A percentile compares a stretch with the other conserved stretches of the same genome.
Evolutionary conservation across 2,113 vertebrate genomes (phyloP).

Genomic region (Podilymbus podiceps): DNA sequence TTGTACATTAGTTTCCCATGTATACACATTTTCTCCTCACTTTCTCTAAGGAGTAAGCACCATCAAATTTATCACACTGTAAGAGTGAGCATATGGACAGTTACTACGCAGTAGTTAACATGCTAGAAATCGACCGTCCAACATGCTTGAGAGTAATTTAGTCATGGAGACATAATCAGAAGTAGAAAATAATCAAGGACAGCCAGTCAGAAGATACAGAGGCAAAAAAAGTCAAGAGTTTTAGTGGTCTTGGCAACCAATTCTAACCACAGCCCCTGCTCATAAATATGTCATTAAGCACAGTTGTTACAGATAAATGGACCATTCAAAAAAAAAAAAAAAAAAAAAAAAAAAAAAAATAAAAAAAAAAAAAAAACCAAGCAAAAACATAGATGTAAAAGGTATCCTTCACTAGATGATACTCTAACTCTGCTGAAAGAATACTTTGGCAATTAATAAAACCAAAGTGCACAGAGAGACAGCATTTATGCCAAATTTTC

Average conservation of each 20-base stretch:
- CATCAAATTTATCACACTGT: not conserved
- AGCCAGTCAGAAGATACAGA: not conserved
- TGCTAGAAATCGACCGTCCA: not conserved
- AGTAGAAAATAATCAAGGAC: not conserved
- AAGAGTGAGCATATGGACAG: not conserved
- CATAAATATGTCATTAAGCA: not conserved
- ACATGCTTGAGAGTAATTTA: not conserved
- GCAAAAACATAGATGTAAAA: too few species aligned
- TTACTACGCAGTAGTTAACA: not conserved
- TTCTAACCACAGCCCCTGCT: not conserved
- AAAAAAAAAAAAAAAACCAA: too few species aligned
- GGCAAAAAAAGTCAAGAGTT: not conserved
- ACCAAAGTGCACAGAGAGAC: not conserved
- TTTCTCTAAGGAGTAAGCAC: not conserved
- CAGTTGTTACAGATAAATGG: not conserved
- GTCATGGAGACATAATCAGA: not conserved
- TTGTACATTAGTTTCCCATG: not conserved
- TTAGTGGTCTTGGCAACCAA: not conserved
- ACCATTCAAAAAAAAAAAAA: not conserved
- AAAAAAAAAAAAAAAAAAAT: too few species aligned
- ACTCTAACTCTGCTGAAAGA: not conserved
- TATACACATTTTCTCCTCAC: not conserved
- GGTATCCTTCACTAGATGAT: not conserved
- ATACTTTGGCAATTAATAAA: not conserved
- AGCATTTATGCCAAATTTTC: not conserved